Evolutionary conservation across 2,888 invertebrate species (phyloP).

Genomic region (Asteroscopus sphinx): DNA sequence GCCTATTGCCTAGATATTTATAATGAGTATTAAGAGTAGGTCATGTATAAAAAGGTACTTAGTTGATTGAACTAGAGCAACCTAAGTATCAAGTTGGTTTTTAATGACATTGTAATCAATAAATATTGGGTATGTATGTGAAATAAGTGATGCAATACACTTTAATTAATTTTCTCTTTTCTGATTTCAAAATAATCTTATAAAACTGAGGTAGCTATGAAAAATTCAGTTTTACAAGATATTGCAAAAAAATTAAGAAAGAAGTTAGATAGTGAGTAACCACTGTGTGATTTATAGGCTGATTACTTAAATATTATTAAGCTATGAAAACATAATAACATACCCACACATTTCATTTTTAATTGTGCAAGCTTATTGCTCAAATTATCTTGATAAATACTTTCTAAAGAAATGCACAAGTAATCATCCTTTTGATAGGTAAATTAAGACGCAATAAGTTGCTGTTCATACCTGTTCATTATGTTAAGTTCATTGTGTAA

Average conservation of each 20-base stretch:
- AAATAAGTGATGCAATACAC: conserved; percentile 3
- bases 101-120: conserved; percentile 4
- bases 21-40: background rate
- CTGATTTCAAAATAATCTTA: conserved; percentile 3
- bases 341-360: conserved; percentile 11
- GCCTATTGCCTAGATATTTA: too few relatives aligned
- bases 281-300: too few relatives aligned
- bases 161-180: conserved; percentile 2
- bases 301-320: background rate
- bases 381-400: conserved; percentile 11
- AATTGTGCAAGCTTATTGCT: conserved; percentile 19
- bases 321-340: background rate
- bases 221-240: too few relatives aligned
- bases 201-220: background rate
- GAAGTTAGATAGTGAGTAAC: too few relatives aligned
- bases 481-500: conserved; percentile 37
- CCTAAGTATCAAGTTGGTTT: conserved; percentile 5
- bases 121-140: background rate
- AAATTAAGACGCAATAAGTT: conserved; percentile 37
- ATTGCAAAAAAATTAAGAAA: too few relatives aligned
- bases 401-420: conserved; percentile 19
- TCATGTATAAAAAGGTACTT: conserved; percentile 1
- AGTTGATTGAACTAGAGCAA: background rate
- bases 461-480: conserved; percentile 30
- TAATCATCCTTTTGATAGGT: conserved; percentile 17